Conservation (phyloP, 2,113 vertebrate genomes). For the Bambusicola thoracicus region DNA sequence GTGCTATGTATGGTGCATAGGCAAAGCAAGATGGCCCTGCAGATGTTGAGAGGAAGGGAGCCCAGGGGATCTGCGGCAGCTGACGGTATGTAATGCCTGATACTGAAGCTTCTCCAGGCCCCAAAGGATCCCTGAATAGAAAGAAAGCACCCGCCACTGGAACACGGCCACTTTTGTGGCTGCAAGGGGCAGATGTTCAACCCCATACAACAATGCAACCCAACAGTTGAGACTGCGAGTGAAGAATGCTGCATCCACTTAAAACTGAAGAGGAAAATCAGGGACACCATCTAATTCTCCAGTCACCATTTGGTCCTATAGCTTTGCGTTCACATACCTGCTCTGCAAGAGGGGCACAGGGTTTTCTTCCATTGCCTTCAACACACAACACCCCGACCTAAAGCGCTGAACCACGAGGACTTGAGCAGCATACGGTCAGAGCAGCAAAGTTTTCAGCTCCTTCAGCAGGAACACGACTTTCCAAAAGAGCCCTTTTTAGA, state of each 20-base stretch:
- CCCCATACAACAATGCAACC: constrained; percentile 43
- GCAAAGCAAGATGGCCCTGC: neutral
- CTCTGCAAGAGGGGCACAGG: neutral
- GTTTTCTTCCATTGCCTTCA: constrained; percentile 29
- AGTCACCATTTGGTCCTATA: neutral
- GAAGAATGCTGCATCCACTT: constrained; percentile 41
- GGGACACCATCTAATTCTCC: constrained; percentile 53
- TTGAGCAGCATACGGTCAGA: neutral
- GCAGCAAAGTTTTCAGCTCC: neutral
- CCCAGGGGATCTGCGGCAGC: neutral
- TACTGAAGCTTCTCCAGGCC: constrained; percentile 24
- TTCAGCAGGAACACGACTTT: neutral
- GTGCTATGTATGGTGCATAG: neutral
- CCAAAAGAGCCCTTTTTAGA: neutral
- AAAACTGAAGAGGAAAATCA: constrained; percentile 34
- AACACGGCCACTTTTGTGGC: constrained; percentile 62
- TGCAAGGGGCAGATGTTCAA: constrained; percentile 66
- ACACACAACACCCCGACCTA: neutral
- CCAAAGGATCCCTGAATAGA: constrained; percentile 58
- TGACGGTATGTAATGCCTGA: neutral
- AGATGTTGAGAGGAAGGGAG: neutral
- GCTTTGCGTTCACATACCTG: constrained; percentile 10
- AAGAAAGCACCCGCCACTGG: constrained; percentile 53
- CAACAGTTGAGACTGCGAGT: constrained; percentile 26
- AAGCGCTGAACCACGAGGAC: neutral